Conservation (phyloP, 1,140 invertebrate genomes). For the Melipona quadrifasciata region DNA sequence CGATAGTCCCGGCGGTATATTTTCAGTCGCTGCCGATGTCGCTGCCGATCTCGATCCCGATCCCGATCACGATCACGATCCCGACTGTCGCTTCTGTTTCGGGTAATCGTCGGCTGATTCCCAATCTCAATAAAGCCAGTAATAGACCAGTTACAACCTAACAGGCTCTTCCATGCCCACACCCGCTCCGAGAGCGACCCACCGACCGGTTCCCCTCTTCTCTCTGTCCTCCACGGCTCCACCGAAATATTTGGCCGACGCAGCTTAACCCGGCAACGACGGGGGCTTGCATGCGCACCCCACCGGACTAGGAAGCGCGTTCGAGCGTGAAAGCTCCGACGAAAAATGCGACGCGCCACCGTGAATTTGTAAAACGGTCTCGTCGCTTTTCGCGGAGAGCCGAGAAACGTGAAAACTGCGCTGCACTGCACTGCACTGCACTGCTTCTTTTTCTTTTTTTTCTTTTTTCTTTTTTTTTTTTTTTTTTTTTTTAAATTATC, state of each 20-base stretch:
- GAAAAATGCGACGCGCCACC: constrained; percentile 24
- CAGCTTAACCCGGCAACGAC: constrained; percentile 29
- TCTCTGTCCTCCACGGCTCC: background rate
- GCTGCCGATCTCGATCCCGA: background rate
- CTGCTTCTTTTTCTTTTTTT: background rate
- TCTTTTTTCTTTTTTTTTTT: background rate
- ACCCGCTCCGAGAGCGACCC: no score
- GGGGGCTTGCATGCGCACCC: background rate
- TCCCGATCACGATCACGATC: background rate
- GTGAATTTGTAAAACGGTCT: constrained; percentile 45
- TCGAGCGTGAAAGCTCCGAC: constrained; percentile 19
- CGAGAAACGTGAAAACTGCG: background rate
- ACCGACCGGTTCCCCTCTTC: background rate
- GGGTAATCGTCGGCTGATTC: constrained; percentile 44
- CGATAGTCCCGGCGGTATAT: constrained; percentile 20
- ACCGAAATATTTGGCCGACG: constrained; percentile 34
- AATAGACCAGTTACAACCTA: constrained; percentile 54
- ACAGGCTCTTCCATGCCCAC: constrained; percentile 16
- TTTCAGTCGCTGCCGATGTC: background rate
- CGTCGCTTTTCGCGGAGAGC: background rate
- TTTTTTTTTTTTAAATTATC: constrained; percentile 20
- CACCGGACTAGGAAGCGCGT: constrained; percentile 2
- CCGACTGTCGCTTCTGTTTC: background rate
- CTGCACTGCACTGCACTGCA: no score
- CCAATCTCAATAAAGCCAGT: constrained; percentile 61